Evolutionary conservation across 2,888 invertebrate genomes (phyloP), one percentile per base, ranked within the genome.

Genomic region (Xanthorhoe spadicearia): DNA sequence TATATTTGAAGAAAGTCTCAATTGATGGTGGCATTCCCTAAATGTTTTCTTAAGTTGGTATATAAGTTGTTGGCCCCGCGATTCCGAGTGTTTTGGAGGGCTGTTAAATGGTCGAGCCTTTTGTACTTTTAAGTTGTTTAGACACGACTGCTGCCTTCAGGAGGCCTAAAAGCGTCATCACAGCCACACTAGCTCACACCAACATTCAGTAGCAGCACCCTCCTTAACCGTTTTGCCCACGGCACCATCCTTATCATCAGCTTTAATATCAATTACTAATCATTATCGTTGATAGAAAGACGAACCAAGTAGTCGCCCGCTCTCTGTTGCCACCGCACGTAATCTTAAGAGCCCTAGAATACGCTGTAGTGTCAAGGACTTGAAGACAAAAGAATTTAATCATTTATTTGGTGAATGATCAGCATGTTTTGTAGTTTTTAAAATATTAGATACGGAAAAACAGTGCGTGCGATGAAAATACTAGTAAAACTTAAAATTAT

Each of bases 231-330:
- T 13, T 7, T 13, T 66, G 74, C 68, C 50, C 63, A 69, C 74
- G 78, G 70, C 63, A 66, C 54, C 66, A 6, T 43, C 46, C 56
- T 75, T 76, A 74, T 74, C 73, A 58, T 61, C 23, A 70, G 67
- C 63, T 73, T 57, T 67, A 55, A 43, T 72, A 73, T 70, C 69
- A 71, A 69, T 71, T 68, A 23, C 23, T 23, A 3, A 23, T 23
- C 23, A 23, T 23, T 3, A 72, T 74, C 68, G 59, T 53, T 56
- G 72, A 67, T 71, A 55, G 15, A 60, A 35, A 54, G 58, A 59
- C 58, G 48, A 58, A 50, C 32, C 32, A n/a, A 43, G 57, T 38
- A 32, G 50, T 52, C 55, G 52, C 59, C 51, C 15, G 19, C 59
- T 38, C 32, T 15, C 53, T 62, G 68, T 64, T 64, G 61, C 61